Base-by-base conservation (phyloP, 2,888 invertebrate species). In the Elegia similella region DNA sequence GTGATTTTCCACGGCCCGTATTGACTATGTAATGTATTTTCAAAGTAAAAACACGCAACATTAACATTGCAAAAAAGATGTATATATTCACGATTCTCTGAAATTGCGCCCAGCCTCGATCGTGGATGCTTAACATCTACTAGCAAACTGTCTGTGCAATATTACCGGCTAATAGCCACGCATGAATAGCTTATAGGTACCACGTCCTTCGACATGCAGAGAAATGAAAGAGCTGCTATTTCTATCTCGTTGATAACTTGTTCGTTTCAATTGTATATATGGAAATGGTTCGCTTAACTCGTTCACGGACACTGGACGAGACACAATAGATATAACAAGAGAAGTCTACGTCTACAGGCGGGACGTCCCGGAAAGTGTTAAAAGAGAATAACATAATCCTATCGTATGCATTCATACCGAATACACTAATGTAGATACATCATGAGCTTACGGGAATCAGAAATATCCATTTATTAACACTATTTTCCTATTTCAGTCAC, bases 61-160 rank as follows among this genome's bases (percentile, higher is more conserved):
- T 82, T 83, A 75, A 67, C 76, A 78, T 78, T 77, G 76, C 75
- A 78, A 80, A 79, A 78, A 68, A n/a, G n/a, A 78, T 73, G 72
- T 67, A 68, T 67, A 63, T 68, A 65, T 65, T 67, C 68, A 69
- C 61, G 70, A 70, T 80, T 77, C 76, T 59, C 60, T 65, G 76
- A 76, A 78, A 59, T 53, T 52, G 55, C 57, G 60, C 47, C 53
- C n/a, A 62, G 67, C 57, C 62, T 66, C 65, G 68, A 62, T 69
- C 65, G 63, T 66, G 63, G 61, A 63, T 60, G 60, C 68, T 68
- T 10, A 7, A 6, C 46, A 47, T 55, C 42, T 55, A 47, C 47
- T 38, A 47, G 38, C 47, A 42, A 55, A 42, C 47, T 47, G 23
- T 55, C 38, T 46, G 23, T 50, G 50, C 50, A 50, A 50, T 50